Evolutionary conservation across 2,888 invertebrate genomes (phyloP).

Genomic region (Microchrysa polita): DNA sequence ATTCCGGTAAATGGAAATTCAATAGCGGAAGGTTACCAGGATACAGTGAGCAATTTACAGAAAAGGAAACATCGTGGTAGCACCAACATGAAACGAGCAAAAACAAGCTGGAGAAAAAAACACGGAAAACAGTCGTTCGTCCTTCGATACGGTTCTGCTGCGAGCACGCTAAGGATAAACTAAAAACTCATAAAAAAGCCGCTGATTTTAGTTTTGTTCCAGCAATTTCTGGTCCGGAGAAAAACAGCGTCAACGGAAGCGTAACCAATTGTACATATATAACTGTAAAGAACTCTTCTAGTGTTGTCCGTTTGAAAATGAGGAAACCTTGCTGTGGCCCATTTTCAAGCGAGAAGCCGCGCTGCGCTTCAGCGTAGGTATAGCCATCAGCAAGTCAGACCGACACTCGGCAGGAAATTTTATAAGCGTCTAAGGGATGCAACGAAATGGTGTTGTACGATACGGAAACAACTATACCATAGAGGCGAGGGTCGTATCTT

Average conservation of each 20-base stretch:
- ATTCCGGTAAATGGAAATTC: slow-evolving; percentile 24
- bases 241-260: slow-evolving; percentile 33
- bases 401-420: background rate
- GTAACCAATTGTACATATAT: slow-evolving; percentile 10
- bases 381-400: no score
- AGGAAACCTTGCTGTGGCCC: slow-evolving; percentile 23
- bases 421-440: background rate
- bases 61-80: background rate
- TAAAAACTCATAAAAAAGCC: slow-evolving; percentile 25
- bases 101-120: background rate
- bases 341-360: background rate
- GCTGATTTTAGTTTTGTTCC: slow-evolving; percentile 36
- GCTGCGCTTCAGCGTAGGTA: no score
- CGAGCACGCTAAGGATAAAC: slow-evolving; percentile 5
- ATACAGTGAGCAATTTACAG: slow-evolving; percentile 26
- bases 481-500: background rate
- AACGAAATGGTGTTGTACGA: background rate
- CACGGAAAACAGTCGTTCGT: background rate
- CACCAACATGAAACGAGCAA: background rate
- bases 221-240: slow-evolving; percentile 15
- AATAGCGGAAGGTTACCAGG: slow-evolving; percentile 32
- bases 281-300: no score
- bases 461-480: no score
- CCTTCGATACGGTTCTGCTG: background rate
- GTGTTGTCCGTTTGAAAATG: background rate